These are phyloP conservation scores for Conus betulinus DNA, from an alignment of 1,140 invertebrate genomes.

Conservation along the genomic window DNA sequence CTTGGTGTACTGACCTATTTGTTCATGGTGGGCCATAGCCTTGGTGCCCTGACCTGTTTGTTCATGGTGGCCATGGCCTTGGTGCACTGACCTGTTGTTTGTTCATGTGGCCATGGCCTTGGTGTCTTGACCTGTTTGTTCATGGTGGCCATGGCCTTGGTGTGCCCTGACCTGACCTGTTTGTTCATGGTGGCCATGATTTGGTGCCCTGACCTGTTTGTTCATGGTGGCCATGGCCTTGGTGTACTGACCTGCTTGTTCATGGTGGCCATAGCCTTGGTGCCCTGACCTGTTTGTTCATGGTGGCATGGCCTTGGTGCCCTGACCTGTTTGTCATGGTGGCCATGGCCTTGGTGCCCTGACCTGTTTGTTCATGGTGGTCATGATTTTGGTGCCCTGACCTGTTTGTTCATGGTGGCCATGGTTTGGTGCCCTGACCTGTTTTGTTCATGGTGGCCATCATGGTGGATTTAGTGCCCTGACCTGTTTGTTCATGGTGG, in stretches of 20 bases:
- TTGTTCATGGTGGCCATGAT: constrained; percentile 96
- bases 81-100: too few species aligned
- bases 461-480: too few species aligned
- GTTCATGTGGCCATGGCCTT: too few species aligned
- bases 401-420: too few species aligned
- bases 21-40: constrained; percentile 99
- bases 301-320: constrained; percentile 96
- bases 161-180: constrained; percentile 99
- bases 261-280: too few species aligned
- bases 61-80: too few species aligned
- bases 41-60: too few species aligned
- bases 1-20: constrained; percentile 80
- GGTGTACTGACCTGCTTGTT: too few species aligned
- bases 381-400: constrained; percentile 99
- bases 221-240: constrained; percentile 99
- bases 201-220: constrained; percentile 84
- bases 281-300: constrained; percentile 89
- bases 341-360: constrained; percentile 97
- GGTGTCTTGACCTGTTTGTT: constrained; percentile 87
- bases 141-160: constrained; percentile 98
- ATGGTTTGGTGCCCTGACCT: too few species aligned
- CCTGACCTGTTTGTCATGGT: constrained; percentile 91
- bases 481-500: too few species aligned
- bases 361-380: constrained; percentile 99
- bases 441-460: too few species aligned